Evolutionary conservation across 2,797 vertebrate genomes (phyloP).

Genomic region (Garrulus glandarius): DNA sequence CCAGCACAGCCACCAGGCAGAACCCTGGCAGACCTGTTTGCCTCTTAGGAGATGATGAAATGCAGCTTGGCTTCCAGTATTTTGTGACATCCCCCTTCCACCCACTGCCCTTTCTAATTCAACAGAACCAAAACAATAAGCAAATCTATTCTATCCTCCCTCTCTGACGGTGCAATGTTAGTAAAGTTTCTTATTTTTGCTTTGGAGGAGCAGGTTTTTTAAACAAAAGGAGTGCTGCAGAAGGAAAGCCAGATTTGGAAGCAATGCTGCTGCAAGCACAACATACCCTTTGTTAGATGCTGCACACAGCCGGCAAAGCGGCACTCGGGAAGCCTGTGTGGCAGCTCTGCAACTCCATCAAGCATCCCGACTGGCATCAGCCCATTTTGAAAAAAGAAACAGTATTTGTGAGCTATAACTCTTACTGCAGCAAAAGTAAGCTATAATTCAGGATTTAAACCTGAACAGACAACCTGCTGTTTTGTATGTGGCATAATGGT

Average conservation of each 20-base stretch:
- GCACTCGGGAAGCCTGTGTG: neutral
- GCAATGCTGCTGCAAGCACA: neutral
- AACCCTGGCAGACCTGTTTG: neutral
- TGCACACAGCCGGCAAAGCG: rapidly evolving
- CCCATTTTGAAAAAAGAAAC: neutral
- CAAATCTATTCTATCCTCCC: neutral
- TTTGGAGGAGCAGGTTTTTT: neutral
- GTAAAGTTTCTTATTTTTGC: neutral
- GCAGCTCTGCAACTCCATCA: neutral
- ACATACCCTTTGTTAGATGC: conserved; percentile 8
- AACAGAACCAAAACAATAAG: neutral
- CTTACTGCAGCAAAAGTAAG: neutral
- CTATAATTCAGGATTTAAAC: neutral
- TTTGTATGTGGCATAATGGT: neutral
- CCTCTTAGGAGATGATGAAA: neutral
- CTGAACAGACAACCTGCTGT: neutral
- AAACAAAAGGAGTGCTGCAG: neutral
- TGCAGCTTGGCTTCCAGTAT: neutral
- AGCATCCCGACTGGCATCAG: neutral
- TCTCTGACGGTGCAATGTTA: neutral
- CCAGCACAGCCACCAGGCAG: neutral
- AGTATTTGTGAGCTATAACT: neutral
- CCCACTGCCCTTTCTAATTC: neutral
- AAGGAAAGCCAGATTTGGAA: neutral
- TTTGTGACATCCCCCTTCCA: neutral